Percentiles rank a stretch among this genome's conserved stretches.
Conservation (phyloP, 2,888 invertebrate genomes). For the Eristalis arbustorum region DNA sequence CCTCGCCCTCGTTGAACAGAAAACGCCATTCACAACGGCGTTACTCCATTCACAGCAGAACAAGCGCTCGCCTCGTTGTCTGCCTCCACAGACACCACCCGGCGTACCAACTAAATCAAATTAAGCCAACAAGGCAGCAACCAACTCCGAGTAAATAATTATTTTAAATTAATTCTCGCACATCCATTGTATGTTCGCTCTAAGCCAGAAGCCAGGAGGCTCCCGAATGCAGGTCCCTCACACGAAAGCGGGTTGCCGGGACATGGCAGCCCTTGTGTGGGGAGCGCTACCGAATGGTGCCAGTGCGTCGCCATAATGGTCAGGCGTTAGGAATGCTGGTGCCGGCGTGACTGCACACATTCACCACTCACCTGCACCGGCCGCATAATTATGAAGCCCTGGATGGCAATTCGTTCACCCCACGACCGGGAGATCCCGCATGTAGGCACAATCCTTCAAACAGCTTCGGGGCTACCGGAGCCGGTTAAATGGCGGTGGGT, state of each 20-base stretch:
- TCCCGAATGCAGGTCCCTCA: background rate
- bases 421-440: background rate
- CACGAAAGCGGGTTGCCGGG: background rate
- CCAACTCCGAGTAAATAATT: slow-evolving; percentile 28
- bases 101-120: background rate
- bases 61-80: background rate
- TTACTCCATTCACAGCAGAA: too few relatives aligned
- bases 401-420: background rate
- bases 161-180: slow-evolving; percentile 42
- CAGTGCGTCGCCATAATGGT: background rate
- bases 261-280: background rate
- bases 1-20: background rate
- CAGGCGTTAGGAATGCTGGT: background rate
- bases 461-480: background rate
- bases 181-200: slow-evolving; percentile 26
- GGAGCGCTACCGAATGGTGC: background rate
- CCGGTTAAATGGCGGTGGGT: background rate
- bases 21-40: background rate
- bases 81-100: background rate
- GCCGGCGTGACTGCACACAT: background rate
- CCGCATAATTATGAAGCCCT: background rate
- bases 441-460: background rate
- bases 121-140: slow-evolving; percentile 12
- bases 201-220: background rate
- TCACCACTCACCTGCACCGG: background rate